These are phyloP conservation scores for Temnothorax longispinosus DNA, from an alignment of 1,140 invertebrate genomes.

Conservation along the genomic window DNA sequence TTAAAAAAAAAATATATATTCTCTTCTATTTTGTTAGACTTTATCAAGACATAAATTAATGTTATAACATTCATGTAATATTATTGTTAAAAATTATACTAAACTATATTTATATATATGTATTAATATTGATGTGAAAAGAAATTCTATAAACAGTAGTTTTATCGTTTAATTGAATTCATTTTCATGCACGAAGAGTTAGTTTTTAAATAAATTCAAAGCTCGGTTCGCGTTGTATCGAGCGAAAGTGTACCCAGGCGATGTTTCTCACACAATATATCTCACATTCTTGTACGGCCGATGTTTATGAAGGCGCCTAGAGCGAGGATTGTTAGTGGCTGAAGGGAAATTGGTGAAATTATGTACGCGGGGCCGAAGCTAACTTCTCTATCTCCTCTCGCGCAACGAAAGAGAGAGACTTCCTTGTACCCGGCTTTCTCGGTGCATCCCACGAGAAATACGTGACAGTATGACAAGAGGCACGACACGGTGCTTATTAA, in stretches of 20 bases:
- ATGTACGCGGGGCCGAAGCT: conserved; percentile 31
- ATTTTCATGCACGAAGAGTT: background rate
- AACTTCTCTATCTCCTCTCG: conserved; percentile 55
- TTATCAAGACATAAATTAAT: background rate
- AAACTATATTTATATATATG: background rate
- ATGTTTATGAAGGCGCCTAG: conserved; percentile 38
- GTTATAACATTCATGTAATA: background rate
- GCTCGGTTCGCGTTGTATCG: background rate
- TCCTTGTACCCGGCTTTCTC: conserved; percentile 16
- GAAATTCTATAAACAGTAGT: background rate
- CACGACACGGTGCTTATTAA: conserved; percentile 68
- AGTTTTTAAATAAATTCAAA: background rate
- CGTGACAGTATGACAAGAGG: conserved; percentile 60
- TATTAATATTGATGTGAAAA: background rate
- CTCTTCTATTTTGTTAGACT: background rate
- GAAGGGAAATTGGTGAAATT: conserved; percentile 54
- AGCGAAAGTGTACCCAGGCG: background rate
- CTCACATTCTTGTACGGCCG: conserved; percentile 23
- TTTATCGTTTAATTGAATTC: background rate
- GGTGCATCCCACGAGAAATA: conserved; percentile 53
- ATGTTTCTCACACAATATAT: conserved; percentile 45
- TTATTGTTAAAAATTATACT: background rate
- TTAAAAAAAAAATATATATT: background rate
- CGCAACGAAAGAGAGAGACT: background rate
- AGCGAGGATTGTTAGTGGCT: conserved; percentile 47